Evolutionary conservation across 2,113 vertebrate species (phyloP), one percentile per base, ranked within the genome.

Genomic region (Chaetorhynchus papuensis): DNA sequence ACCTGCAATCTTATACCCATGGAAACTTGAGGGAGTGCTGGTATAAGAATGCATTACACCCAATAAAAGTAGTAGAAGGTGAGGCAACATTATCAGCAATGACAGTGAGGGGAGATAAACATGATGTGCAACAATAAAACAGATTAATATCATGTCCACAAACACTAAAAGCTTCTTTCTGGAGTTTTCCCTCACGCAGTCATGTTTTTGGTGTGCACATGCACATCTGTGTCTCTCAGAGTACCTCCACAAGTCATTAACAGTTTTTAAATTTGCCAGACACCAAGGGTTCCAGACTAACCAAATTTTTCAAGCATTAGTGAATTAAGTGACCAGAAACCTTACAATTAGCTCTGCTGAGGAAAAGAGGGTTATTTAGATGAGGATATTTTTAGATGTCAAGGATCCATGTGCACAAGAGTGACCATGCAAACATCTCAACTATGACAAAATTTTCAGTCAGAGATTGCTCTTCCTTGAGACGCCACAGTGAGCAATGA

Each of bases 271-370:
- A 72, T 90, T 53, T 79, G 6, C 28, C 45, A 61, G 52, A 20
- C 28, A 54, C 24, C 61, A 71, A 31, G 18, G 22, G 13, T 60
- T 82, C 22, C 41, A 83, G 53, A 83, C 13, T 6, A 68, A 63
- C 4, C 9, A 47, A 69, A 69, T 37, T 83, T 69, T 75, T 60
- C 87, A 26, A 66, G 17, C 22, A 49, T 35, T 14, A 74, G 64
- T 44, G 24, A 89, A 87, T 82, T 64, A 64, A 85, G 44, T 41
- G 61, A 76, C 44, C 47, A 79, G 45, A 85, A 91, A n/a, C 15
- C 33, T 53, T 54, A 52, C 7, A 68, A 33, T 5, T 72, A 21
- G 15, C 37, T 64, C 65, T 87, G 49, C 37, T 76, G 30, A 74
- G 39, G 54, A 77, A 11, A 70, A 70, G 12, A 90, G 4, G 8